Evolutionary conservation across 2,888 invertebrate species (phyloP).

Genomic region (Pardosa pseudoannulata): DNA sequence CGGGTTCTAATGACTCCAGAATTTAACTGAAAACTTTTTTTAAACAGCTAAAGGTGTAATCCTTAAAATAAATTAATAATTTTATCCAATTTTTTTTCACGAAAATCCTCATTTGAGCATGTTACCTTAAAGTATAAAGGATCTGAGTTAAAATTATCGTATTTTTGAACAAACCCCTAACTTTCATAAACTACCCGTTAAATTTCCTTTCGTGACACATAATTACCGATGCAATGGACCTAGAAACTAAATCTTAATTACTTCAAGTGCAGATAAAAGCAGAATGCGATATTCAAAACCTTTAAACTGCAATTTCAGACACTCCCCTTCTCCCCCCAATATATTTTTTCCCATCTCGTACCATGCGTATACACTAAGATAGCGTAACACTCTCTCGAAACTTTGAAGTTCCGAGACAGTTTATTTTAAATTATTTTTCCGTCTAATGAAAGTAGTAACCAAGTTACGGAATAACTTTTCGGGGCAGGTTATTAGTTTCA

Average conservation of each 20-base stretch:
- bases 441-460: constrained; percentile 31
- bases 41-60: no score
- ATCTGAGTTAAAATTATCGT: no score
- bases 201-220: constrained; percentile 29
- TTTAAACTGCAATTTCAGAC: constrained; percentile 25
- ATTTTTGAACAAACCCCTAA: neutral
- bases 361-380: neutral
- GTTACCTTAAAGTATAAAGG: no score
- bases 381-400: neutral
- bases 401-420: neutral
- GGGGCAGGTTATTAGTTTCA: constrained; percentile 29
- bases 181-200: constrained; percentile 30
- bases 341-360: neutral
- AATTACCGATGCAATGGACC: constrained; percentile 40
- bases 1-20: no score
- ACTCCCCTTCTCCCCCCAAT: no score
- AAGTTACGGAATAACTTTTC: constrained; percentile 34
- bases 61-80: no score
- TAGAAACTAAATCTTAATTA: constrained; percentile 60
- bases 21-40: no score
- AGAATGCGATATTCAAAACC: constrained; percentile 31
- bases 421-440: constrained; percentile 56
- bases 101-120: no score
- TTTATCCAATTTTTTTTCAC: no score
- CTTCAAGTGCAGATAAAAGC: constrained; percentile 43